Conservation (phyloP, 1,140 invertebrate genomes). For the Drusus annulatus region DNA sequence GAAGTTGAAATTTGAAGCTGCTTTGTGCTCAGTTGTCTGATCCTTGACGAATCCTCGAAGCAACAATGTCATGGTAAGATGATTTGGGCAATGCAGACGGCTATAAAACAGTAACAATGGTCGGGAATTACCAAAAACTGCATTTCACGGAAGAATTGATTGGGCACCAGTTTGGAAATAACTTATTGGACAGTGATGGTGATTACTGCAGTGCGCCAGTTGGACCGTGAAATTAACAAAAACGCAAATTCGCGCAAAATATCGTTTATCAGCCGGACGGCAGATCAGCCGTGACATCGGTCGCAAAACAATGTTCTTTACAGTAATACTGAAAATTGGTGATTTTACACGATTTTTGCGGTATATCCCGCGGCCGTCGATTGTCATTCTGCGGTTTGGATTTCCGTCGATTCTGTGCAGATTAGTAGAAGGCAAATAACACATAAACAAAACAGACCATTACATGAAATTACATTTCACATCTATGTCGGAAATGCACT, state of each 20-base stretch:
- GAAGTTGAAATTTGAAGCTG: neutral
- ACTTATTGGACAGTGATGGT: neutral
- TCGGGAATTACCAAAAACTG: conserved; percentile 17
- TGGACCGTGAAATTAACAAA: conserved; percentile 25
- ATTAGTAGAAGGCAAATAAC: neutral
- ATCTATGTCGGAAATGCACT: neutral
- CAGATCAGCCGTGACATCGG: conserved; percentile 17
- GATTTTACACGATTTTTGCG: neutral
- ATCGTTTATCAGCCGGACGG: neutral
- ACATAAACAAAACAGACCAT: neutral
- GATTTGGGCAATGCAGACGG: neutral
- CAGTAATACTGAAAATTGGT: conserved; percentile 4
- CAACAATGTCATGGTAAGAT: neutral
- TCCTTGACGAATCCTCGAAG: neutral
- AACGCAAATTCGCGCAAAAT: conserved; percentile 14
- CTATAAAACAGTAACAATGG: neutral
- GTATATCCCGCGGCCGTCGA: neutral
- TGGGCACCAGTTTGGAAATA: neutral
- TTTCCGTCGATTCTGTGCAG: neutral
- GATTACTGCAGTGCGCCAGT: neutral
- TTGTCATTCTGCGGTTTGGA: neutral
- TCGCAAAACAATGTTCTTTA: conserved; percentile 4
- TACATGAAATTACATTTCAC: neutral
- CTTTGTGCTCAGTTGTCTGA: too few species aligned
- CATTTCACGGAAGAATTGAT: neutral